Conservation (phyloP, 1,140 invertebrate species). For the Triops longicaudatus region DNA sequence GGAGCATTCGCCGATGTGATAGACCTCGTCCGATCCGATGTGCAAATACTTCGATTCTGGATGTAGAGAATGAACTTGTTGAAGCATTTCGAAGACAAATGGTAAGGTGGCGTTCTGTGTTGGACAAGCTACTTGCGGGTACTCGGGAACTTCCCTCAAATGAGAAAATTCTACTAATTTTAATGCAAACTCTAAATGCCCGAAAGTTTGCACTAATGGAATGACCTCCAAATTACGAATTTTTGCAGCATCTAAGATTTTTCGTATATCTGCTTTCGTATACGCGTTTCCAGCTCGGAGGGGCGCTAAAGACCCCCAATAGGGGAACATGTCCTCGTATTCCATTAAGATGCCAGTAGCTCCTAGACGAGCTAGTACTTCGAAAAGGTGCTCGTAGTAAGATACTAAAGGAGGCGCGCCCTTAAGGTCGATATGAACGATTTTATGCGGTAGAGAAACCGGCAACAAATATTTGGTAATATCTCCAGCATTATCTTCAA, state of each 20-base stretch:
- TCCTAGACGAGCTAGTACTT: constrained; percentile 53
- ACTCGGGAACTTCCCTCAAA: constrained; percentile 64
- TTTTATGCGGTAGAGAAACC: constrained; percentile 31
- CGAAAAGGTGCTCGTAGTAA: constrained; percentile 53
- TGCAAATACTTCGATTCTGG: constrained; percentile 39
- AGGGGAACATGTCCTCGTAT: constrained; percentile 98
- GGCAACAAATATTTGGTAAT: not conserved
- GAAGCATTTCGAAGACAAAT: constrained; percentile 47
- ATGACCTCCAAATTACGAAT: constrained; percentile 67
- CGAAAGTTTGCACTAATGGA: constrained; percentile 91
- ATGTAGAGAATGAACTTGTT: constrained; percentile 37
- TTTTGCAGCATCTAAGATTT: constrained; percentile 54
- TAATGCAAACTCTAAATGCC: constrained; percentile 83
- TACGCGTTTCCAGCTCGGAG: constrained; percentile 71
- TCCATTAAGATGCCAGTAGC: constrained; percentile 84
- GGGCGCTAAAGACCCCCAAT: constrained; percentile 54
- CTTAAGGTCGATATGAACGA: constrained; percentile 71
- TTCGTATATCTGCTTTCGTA: constrained; percentile 53
- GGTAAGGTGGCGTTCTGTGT: constrained; percentile 42
- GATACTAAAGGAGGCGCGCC: constrained; percentile 57
- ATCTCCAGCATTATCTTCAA: not conserved
- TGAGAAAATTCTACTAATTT: constrained; percentile 67
- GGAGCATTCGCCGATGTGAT: constrained; percentile 42
- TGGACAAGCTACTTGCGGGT: constrained; percentile 64
- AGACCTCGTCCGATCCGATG: constrained; percentile 45